phyloP scores from a whole-genome alignment of 2,888 invertebrate genomes.

The Nycteola revayana region DNA sequence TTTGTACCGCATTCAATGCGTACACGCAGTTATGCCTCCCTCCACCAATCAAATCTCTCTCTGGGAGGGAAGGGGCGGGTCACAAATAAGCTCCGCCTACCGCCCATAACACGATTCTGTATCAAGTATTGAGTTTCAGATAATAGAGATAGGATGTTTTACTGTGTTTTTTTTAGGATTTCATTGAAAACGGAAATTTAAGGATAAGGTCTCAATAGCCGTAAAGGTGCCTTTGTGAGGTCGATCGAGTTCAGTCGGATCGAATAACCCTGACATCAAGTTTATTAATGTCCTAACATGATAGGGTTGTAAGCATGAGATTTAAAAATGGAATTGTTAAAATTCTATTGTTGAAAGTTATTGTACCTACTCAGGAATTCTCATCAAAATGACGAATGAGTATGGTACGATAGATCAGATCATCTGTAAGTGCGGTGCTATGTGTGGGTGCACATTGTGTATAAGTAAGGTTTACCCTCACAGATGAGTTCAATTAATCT shows the following conservation, averaged over 20 bases:
- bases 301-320: constrained; percentile 22
- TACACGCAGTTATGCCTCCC: constrained; percentile 45
- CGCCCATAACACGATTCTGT: constrained; percentile 57
- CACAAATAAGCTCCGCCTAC: constrained; percentile 45
- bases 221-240: constrained; percentile 38
- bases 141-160: constrained; percentile 55
- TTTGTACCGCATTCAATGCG: constrained; percentile 48
- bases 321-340: constrained; percentile 7
- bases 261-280: constrained; percentile 29
- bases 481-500: too few relatives aligned
- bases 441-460: too few relatives aligned
- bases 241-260: constrained; percentile 32
- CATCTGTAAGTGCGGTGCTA: too few relatives aligned
- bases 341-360: too few relatives aligned
- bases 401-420: too few relatives aligned
- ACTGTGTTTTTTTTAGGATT: constrained; percentile 45
- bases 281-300: constrained; percentile 23
- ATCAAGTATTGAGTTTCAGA: constrained; percentile 64
- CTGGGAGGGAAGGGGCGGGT: constrained; percentile 51
- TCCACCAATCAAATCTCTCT: constrained; percentile 54
- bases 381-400: too few relatives aligned
- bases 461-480: too few relatives aligned
- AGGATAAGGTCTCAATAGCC: constrained; percentile 41
- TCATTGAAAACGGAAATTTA: constrained; percentile 51
- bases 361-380: too few relatives aligned